These are phyloP conservation scores for Halcyon senegalensis DNA, from an alignment of 2,113 vertebrate species.

Conservation along the genomic window DNA sequence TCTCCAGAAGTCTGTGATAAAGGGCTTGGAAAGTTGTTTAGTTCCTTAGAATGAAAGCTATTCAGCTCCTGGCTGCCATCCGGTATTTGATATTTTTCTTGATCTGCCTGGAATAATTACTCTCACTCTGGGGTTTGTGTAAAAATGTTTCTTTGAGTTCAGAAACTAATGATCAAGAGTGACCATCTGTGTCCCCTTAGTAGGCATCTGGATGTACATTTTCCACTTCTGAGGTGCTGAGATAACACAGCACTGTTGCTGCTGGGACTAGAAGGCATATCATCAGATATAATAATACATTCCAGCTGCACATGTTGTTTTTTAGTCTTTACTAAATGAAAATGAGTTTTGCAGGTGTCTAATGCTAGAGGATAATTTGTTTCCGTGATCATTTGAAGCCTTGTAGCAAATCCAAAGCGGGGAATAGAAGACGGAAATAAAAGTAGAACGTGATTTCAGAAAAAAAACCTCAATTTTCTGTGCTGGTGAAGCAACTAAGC, in stretches of 20 bases:
- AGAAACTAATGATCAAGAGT: not conserved
- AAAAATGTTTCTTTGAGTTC: not conserved
- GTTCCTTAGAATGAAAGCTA: not conserved
- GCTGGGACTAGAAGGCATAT: not conserved
- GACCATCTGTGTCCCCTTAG: constrained; percentile 32
- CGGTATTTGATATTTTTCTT: not conserved
- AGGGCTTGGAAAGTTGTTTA: not conserved
- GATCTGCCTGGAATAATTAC: not conserved
- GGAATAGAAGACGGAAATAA: constrained; percentile 37
- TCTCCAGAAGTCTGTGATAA: not conserved
- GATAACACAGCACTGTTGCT: not conserved
- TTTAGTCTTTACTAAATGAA: constrained; percentile 43
- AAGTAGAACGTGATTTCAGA: constrained; percentile 18
- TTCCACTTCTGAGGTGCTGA: not conserved
- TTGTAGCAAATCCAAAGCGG: constrained; percentile 7
- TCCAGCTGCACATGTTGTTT: constrained; percentile 26
- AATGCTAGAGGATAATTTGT: constrained; percentile 17
- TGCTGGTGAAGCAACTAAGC: constrained; percentile 17
- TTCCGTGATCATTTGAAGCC: constrained; percentile 26
- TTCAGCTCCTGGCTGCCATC: not conserved
- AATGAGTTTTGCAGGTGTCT: constrained; percentile 50
- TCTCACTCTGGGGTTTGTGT: not conserved
- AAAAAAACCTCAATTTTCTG: not conserved
- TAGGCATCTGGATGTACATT: constrained; percentile 2
- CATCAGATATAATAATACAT: not conserved